Percentiles rank a stretch among this genome's conserved stretches.
Conservation (phyloP, 2,797 vertebrate species). For the Micromesistius poutassou region DNA sequence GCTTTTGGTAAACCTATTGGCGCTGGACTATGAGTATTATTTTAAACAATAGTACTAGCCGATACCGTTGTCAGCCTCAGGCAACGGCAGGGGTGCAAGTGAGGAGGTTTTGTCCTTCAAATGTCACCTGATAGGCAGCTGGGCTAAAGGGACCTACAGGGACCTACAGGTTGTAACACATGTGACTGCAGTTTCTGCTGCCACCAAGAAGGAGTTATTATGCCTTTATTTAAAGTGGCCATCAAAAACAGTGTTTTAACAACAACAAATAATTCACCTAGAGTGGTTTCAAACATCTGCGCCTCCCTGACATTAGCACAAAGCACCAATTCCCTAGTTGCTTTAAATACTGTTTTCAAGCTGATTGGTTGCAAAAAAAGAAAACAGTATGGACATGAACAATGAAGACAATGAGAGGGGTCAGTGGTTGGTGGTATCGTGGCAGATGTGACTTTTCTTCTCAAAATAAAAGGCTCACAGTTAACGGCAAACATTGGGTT, state of each 20-base stretch:
- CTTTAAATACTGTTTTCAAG: neutral
- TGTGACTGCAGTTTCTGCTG: neutral
- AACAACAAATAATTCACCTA: neutral
- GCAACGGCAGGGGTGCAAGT: neutral
- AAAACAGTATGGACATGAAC: no score
- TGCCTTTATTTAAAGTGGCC: neutral
- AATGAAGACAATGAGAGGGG: neutral
- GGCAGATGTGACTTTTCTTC: neutral
- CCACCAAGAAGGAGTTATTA: neutral
- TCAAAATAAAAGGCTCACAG: neutral
- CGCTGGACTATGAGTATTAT: neutral
- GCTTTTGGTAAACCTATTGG: no score
- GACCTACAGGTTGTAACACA: neutral
- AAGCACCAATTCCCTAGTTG: neutral
- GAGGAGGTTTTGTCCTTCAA: neutral
- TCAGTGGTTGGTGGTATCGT: neutral
- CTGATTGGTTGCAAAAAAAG: no score
- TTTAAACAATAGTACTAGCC: neutral
- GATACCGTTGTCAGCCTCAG: neutral
- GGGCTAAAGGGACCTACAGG: neutral
- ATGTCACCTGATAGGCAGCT: neutral
- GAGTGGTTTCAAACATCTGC: neutral
- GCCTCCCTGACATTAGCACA: neutral
- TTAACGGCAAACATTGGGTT: neutral
- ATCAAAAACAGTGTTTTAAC: neutral